Evolutionary conservation across 2,888 invertebrate genomes (phyloP).

Genomic region (Noctua janthina): DNA sequence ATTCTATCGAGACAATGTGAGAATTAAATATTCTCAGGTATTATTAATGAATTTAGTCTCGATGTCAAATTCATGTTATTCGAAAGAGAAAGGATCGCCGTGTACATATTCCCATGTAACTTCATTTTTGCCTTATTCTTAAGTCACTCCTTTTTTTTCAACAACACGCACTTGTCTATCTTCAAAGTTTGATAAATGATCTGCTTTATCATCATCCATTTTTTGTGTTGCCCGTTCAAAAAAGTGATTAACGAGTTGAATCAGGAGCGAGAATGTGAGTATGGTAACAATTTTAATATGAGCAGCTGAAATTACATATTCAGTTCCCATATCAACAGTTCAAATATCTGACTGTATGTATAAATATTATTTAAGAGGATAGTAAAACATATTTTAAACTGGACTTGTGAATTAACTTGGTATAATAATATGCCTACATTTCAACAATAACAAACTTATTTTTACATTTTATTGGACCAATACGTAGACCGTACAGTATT

Average conservation of each 20-base stretch:
- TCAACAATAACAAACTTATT: not conserved
- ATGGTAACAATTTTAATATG: constrained; percentile 46
- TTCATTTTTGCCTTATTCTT: not conserved
- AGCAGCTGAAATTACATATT: constrained; percentile 20
- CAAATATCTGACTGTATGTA: not conserved
- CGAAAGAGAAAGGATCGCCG: not conserved
- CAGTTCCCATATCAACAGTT: constrained; percentile 13
- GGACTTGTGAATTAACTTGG: not conserved
- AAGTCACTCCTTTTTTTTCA: constrained; percentile 35
- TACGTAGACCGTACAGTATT: not conserved
- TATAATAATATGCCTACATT: not conserved
- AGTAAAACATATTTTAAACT: not conserved
- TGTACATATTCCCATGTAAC: constrained; percentile 1
- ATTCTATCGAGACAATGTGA: too few relatives aligned
- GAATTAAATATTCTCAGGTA: not conserved
- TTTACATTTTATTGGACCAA: not conserved
- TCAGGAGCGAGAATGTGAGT: constrained; percentile 10
- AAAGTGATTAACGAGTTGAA: constrained; percentile 57
- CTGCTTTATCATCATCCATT: constrained; percentile 23
- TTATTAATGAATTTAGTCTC: not conserved
- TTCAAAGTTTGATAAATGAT: constrained; percentile 55
- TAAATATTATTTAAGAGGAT: not conserved
- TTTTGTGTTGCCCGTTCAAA: constrained; percentile 42
- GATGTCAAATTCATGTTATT: not conserved
- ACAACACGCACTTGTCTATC: constrained; percentile 37